Base-by-base conservation (phyloP, 2,888 invertebrate genomes). In the Drosophila multiciliata region DNA sequence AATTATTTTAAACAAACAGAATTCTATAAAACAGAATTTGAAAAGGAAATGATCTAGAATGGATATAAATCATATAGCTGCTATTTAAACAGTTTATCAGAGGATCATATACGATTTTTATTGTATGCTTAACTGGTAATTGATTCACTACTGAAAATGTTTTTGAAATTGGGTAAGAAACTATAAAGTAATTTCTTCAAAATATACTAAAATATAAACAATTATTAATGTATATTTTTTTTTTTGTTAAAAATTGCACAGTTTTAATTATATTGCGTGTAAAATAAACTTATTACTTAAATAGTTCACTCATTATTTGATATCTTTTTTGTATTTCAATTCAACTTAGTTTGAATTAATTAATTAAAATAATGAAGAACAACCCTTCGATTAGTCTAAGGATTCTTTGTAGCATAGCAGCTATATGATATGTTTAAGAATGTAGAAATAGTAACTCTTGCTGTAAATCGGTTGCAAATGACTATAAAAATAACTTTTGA, bases 371-470 rank as follows among this genome's bases (percentile, higher is more conserved):
- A 15, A 12, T 26, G 23, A 23, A 48, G n/a, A 23, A 29, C 38
- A 49, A 32, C 33, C 32, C 23, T 38, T 33, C 12, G 36, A 8
- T 7, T 11, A 15, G 23, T 23, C 45, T 23, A 23, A 45, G 15
- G 20, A 23, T 50, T 48, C 4, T 58, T 50, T 40, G 53, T 55
- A 60, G 55, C 54, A 58, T 66, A 75, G 75, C 75, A 75, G 75
- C 75, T 75, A 75, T 75, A 75, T 75, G 75, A 75, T 75, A 75
- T 75, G 75, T 70, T 55, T 52, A 26, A 32, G 40, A 60, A 53
- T 60, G 52, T 75, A 5, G 2, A 36, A 48, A 49, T 61, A 65
- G 54, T 59, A 59, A 66, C 54, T 52, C 36, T 64, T 64, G 26
- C 23, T 35, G 20, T 23, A 6, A 20, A 55, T 60, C 9, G 59